Evolutionary conservation across 1,140 invertebrate genomes (phyloP).

Genomic region (Zaprionus kolodkinae): DNA sequence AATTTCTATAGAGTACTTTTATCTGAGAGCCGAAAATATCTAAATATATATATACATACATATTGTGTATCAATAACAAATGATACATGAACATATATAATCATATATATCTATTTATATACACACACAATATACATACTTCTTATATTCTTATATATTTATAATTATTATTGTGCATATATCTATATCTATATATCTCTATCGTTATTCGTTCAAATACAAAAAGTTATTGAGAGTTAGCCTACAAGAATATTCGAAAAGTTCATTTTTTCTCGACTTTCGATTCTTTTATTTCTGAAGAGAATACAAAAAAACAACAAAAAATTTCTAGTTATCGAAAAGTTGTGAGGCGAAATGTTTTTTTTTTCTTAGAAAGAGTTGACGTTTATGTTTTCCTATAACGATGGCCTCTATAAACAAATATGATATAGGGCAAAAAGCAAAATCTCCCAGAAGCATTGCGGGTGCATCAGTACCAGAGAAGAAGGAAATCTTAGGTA

Average conservation of each 20-base stretch:
- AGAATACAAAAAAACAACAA: slow-evolving; percentile 9
- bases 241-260: slow-evolving; percentile 68
- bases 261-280: slow-evolving; percentile 49
- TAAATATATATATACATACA: slow-evolving; percentile 46
- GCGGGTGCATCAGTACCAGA: slow-evolving; percentile 48
- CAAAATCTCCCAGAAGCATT: slow-evolving; percentile 28
- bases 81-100: slow-evolving; percentile 42
- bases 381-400: slow-evolving; percentile 47
- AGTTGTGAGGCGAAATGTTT: slow-evolving; percentile 47
- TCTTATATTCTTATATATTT: slow-evolving; percentile 21
- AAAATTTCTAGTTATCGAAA: slow-evolving; percentile 70
- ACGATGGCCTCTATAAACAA: slow-evolving; percentile 13
- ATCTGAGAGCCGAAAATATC: slow-evolving; percentile 72
- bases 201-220: slow-evolving; percentile 65
- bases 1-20: slow-evolving; percentile 59
- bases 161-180: slow-evolving; percentile 61
- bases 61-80: slow-evolving; percentile 42
- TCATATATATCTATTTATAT: slow-evolving; percentile 40
- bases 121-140: slow-evolving; percentile 30
- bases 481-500: slow-evolving; percentile 27
- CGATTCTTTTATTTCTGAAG: not conserved
- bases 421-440: slow-evolving; percentile 26
- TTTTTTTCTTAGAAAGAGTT: slow-evolving; percentile 41
- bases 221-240: slow-evolving; percentile 75
- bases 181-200: slow-evolving; percentile 48